Base-by-base conservation (phyloP, 1,140 invertebrate species). In the Proctacanthus coquilletti region DNA sequence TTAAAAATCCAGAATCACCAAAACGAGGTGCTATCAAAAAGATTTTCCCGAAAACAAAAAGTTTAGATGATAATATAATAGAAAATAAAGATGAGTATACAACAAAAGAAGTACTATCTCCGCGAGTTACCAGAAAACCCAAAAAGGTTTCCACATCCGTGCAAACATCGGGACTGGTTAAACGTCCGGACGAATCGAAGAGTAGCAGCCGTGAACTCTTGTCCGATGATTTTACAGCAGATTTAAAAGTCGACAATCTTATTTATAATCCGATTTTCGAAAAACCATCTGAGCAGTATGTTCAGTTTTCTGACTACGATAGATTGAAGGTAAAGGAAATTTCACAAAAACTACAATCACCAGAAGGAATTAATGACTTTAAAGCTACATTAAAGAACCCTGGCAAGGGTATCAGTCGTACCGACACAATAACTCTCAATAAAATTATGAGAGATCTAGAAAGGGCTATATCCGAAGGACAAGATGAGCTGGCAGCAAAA, bases 401-500 rank as follows among this genome's bases (percentile, higher is more conserved):
- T 2, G 8, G 18, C 11, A 30, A 30, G 6, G 8, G 19, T 13
- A 21, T 31, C 11, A 32, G 10, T n/a, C 50, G 47, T 37, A 56
- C 48, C 2, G 54, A 62, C 37, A 75, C 73, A 2, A 51, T 75
- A 39, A 70, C 72, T 29, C 67, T 77, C 14, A 75, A 72, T 57
- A 63, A 71, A 50, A 56, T 78, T 25, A 52, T 80, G 42, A 66
- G 65, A 48, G 65, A 72, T 51, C 56, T 83, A 34, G 77, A 82
- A 51, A 64, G 60, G 2, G 73, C 79, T 1, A 82, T 83, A 42
- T 68, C 71, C 9, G 68, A 67, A 38, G 78, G 78, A 4, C 65
- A 80, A 40, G 68, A 78, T 57, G 64, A 68, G 18, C 63, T 73
- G 45, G 79, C 80, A 1, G 74, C 80, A 3, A 61, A 60, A 39